Base-by-base conservation (phyloP, 2,113 vertebrate species). In the Sinocyclocheilus grahami region DNA sequence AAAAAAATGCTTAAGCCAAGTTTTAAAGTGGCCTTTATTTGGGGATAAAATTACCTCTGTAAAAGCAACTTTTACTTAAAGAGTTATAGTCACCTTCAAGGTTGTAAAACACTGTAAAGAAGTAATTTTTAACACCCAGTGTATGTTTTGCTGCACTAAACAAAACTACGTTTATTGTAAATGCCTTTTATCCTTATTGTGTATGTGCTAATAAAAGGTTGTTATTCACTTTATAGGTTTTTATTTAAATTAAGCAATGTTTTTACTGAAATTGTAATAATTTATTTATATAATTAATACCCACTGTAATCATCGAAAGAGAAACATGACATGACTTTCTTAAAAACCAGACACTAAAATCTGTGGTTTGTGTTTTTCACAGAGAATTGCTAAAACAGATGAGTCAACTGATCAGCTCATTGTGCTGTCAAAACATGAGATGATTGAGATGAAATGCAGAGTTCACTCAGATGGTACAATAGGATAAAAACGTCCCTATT, bases 361-460 rank as follows among this genome's bases (percentile, higher is more conserved):
- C 9, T 27, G n/a, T 48, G 37, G 14, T 48, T 8, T 67, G 12
- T 42, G 20, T 60, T 42, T 22, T 48, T 22, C 12, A 79, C 42
- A 24, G 16, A 65, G 60, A 0, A 22, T 33, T n/a, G 10, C 1
- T n/a, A 58, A 80, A 22, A 33, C 33, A 39, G 78, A 12, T 65
- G 62, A 82, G 46, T 84, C 63, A 58, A 53, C 62, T 27, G 82
- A 71, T 63, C 53, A 58, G 76, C 83, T 62, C 27, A 10, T 20
- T n/a, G n/a, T 13, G 10, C 14, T 78, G 87, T 80, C 82, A 48
- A 13, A 63, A 30, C 8, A 85, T 82, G 46, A 27, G 27, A 27
- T 46, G 78, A 16, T 10, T 22, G 63, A 65, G 78, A 83, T 37
- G 80, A 83, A 85, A 85, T 12, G 74, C 82, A 80, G 85, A 89